Percentiles rank a stretch among this genome's conserved stretches.
Evolutionary conservation across 1,140 invertebrate species (phyloP).

Genomic region (Melipona quadrifasciata): DNA sequence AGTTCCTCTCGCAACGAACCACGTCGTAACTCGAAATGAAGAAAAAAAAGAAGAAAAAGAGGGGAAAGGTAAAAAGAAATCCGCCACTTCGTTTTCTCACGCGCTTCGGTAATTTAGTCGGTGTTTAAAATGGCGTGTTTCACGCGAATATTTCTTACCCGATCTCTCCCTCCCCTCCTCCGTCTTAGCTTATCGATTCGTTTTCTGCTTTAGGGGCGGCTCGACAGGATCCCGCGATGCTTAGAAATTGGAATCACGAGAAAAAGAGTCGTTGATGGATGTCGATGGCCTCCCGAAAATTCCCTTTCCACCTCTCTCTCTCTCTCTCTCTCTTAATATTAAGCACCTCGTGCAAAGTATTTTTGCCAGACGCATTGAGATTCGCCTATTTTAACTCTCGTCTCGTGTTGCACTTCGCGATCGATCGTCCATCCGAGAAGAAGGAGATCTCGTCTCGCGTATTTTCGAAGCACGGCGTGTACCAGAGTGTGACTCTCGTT

Average conservation of each 20-base stretch:
- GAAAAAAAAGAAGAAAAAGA: neutral
- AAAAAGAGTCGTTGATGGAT: constrained; percentile 7
- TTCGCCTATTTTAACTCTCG: neutral
- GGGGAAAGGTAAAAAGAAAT: neutral
- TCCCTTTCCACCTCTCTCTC: neutral
- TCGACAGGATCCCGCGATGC: neutral
- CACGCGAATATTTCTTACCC: constrained; percentile 19
- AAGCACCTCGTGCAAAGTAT: constrained; percentile 4
- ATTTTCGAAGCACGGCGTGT: neutral
- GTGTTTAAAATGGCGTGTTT: constrained; percentile 9
- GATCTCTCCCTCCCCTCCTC: neutral
- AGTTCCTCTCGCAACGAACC: constrained; percentile 4
- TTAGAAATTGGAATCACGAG: constrained; percentile 4
- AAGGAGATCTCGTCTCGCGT: constrained; percentile 13
- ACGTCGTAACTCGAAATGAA: neutral
- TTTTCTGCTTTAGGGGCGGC: constrained; percentile 4
- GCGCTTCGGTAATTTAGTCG: constrained; percentile 17
- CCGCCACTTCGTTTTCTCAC: neutral
- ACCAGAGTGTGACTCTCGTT: neutral
- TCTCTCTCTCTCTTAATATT: neutral
- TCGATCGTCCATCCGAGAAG: neutral
- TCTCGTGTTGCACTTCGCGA: neutral
- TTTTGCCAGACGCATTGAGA: neutral
- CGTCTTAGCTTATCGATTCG: constrained; percentile 7
- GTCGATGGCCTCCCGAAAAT: neutral